Conservation (phyloP, 2,113 vertebrate genomes). For the Pomatorhinus ruficollis region DNA sequence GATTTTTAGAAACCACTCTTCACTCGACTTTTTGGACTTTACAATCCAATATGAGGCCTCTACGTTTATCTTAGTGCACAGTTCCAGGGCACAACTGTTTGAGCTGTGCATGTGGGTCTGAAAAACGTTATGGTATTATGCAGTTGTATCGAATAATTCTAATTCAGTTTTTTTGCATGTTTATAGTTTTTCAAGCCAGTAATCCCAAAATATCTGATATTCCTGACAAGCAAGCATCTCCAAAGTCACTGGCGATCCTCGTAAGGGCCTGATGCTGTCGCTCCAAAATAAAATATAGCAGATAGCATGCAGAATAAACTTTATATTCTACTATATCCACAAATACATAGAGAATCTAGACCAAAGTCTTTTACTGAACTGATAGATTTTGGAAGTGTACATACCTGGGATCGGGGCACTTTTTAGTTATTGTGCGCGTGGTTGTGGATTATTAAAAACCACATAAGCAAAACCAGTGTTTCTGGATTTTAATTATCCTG, state of each 20-base stretch:
- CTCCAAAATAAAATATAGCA: background rate
- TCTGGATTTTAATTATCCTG: background rate
- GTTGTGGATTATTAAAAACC: background rate
- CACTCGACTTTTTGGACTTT: background rate
- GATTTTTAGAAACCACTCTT: background rate
- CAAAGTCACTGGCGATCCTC: background rate
- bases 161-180: background rate
- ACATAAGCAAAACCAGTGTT: background rate
- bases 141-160: background rate
- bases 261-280: accelerated
- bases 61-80: background rate
- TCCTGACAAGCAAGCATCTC: background rate
- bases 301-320: background rate
- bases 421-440: background rate
- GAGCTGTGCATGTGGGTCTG: background rate
- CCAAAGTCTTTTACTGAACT: background rate
- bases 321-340: background rate
- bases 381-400: background rate
- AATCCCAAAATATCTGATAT: background rate
- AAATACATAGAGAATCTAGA: background rate
- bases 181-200: background rate
- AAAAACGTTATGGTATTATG: background rate
- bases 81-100: background rate
- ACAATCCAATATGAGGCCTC: background rate
- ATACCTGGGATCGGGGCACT: background rate